A percentile compares a stretch with the other conserved stretches of the same genome.
Conservation (phyloP, 1,140 invertebrate genomes). For the Lucilia cuprina region DNA sequence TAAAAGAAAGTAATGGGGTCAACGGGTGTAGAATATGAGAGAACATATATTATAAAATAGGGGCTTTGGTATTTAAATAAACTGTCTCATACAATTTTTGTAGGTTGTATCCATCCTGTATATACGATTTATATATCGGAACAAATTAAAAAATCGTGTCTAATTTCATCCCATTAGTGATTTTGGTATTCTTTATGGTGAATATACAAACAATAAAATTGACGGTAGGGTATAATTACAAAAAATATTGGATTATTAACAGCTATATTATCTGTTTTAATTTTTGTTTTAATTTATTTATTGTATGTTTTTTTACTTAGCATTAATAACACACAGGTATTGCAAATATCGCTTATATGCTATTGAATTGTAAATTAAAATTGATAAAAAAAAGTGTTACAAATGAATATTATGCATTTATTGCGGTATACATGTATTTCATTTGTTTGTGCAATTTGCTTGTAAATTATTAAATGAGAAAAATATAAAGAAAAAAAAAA, state of each 20-base stretch:
- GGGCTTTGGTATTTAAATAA: too few species aligned
- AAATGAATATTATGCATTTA: not conserved
- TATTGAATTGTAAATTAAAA: slow-evolving; percentile 1
- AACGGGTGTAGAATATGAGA: too few species aligned
- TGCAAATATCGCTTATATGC: not conserved
- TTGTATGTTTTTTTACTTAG: not conserved
- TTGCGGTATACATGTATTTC: not conserved
- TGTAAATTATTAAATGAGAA: not conserved
- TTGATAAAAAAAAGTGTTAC: not conserved
- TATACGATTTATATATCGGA: too few species aligned
- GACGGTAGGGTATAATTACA: not conserved
- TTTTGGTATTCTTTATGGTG: too few species aligned
- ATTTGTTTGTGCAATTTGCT: not conserved
- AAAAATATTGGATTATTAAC: not conserved
- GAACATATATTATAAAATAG: too few species aligned
- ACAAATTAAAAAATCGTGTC: too few species aligned
- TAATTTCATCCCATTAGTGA: too few species aligned
- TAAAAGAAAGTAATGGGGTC: too few species aligned
- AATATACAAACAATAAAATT: too few species aligned
- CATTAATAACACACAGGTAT: not conserved
- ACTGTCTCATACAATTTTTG: too few species aligned
- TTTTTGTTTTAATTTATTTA: not conserved
- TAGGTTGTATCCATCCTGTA: too few species aligned
- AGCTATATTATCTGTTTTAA: not conserved
- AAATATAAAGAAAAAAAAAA: not conserved